Base-by-base conservation (phyloP, 1,140 invertebrate genomes). In the Bombus consobrinus region DNA sequence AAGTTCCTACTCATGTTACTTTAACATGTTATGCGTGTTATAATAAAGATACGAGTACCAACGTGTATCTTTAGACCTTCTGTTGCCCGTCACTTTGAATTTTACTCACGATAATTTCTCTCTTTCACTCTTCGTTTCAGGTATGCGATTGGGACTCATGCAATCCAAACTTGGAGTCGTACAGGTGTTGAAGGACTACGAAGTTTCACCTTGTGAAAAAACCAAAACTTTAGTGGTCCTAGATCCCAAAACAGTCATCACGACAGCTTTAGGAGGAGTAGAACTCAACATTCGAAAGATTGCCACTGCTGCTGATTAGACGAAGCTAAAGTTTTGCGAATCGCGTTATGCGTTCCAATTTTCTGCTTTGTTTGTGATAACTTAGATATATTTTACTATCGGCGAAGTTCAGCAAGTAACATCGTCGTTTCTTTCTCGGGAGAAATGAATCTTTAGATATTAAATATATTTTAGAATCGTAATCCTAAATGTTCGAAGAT, bases 91-190 rank as follows among this genome's bases (percentile, higher is more conserved):
- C 37, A 39, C 37, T 39, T 39, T 39, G 5, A 39, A 39, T 39
- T 2, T 39, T 39, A 9, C 34, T 34, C 34, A 34, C 34, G 1
- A 37, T 25, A 0, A 25, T 71, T 12, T 8, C 3, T 39, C 5
- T 39, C 0, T 39, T 13, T 6, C 1, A 2, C 12, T 66, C 6
- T 8, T 32, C 4, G 28, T 68, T 87, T n/a, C 47, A 92, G 92
- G 92, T 37, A 71, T 86, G 57, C 89, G 93, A 64, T 79, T 94
- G 32, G 94, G 93, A 78, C 87, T 91, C 5, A 73, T 94, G 1
- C 91, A 93, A 87, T 71, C 86, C 0, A 94, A 94, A 77, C 69
- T 93, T 1, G 93, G 91, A 12, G 1, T 94, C 1, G 72, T 92
- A 0, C 74, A 91, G 18, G 22, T 93, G 0, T 10, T 94, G 3